These are phyloP conservation scores for Sebastes vulpes DNA, from an alignment of 2,797 vertebrate genomes.

Conservation along the genomic window DNA sequence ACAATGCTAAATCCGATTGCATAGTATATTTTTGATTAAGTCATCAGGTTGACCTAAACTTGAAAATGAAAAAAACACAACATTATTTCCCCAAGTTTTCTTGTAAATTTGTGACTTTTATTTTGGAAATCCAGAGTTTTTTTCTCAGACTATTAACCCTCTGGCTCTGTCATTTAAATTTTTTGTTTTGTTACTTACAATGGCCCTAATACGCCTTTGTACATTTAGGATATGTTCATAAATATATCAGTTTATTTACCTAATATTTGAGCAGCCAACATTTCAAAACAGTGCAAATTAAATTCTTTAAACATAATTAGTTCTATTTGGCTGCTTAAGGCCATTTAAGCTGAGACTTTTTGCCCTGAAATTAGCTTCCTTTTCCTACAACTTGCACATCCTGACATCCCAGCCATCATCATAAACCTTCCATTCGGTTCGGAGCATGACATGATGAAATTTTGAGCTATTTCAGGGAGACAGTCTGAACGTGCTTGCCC, in stretches of 20 bases:
- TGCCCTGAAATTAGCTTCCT: neutral
- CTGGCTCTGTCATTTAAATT: too few relatives aligned
- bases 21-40: too few relatives aligned
- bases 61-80: too few relatives aligned
- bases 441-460: neutral
- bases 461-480: neutral
- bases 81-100: too few relatives aligned
- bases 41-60: too few relatives aligned
- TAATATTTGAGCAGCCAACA: neutral
- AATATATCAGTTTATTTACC: neutral
- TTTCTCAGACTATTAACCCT: too few relatives aligned
- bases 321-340: neutral
- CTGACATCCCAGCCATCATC: neutral
- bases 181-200: neutral
- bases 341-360: neutral
- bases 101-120: too few relatives aligned
- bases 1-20: too few relatives aligned
- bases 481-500: neutral
- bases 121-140: too few relatives aligned
- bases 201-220: neutral
- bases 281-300: neutral
- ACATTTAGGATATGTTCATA: neutral
- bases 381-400: neutral
- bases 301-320: rapidly evolving
- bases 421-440: neutral